Evolutionary conservation across 2,888 invertebrate species (phyloP).

Genomic region (Troides oblongomaculatus): DNA sequence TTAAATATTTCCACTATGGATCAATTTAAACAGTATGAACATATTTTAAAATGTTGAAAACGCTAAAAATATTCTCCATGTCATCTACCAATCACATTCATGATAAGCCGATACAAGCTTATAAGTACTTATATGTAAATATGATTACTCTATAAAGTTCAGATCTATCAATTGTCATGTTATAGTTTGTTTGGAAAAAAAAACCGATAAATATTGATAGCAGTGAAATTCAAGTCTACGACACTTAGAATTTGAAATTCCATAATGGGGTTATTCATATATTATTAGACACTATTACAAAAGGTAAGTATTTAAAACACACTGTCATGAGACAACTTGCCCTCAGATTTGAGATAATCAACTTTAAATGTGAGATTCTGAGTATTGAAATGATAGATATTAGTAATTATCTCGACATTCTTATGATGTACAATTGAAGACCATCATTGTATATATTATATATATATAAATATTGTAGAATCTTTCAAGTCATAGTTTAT

Average conservation of each 20-base stretch:
- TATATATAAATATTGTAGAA: constrained; percentile 11
- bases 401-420: background rate
- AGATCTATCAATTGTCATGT: constrained; percentile 26
- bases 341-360: constrained; percentile 4
- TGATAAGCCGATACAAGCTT: constrained; percentile 11
- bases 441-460: background rate
- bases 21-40: background rate
- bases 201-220: background rate
- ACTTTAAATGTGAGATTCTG: constrained; percentile 23
- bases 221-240: background rate
- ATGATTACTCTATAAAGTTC: constrained; percentile 10
- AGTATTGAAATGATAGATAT: constrained; percentile 10
- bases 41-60: background rate
- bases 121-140: constrained; percentile 13
- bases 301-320: constrained; percentile 6
- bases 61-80: background rate
- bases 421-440: constrained; percentile 4
- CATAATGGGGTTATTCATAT: constrained; percentile 9
- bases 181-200: constrained; percentile 2
- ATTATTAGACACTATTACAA: constrained; percentile 7
- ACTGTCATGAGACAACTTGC: constrained; percentile 25
- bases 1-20: background rate
- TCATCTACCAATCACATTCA: constrained; percentile 17
- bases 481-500: constrained; percentile 14
- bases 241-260: constrained; percentile 8